Base-by-base conservation (phyloP, 1,140 invertebrate genomes). In the Agrilus planipennis region DNA sequence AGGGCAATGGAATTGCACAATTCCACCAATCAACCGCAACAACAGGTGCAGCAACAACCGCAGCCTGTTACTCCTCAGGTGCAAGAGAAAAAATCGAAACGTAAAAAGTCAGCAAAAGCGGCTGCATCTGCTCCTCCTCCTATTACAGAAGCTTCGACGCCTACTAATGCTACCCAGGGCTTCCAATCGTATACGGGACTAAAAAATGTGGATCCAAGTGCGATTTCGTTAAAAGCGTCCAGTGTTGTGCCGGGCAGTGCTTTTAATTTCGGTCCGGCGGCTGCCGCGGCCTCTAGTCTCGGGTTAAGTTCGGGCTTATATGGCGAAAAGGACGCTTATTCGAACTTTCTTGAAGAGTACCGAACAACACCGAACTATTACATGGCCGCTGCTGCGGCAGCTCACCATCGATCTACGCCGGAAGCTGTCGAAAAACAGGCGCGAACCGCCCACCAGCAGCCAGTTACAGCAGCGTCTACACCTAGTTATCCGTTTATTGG, bases 171-270 rank as follows among this genome's bases (percentile, higher is more conserved):
- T 12, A 19, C 32, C 6, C 64, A 68, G 50, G 67, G 67, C 41
- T 72, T 72, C 49, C 70, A 73, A 51, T 64, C 71, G 11, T 72
- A 70, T 41, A 61, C 67, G 1, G 69, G 67, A 1, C 50, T 69
- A 3, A 67, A 68, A 27, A 60, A 58, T 10, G 54, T 43, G 2
- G 75, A 77, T 53, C 64, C 69, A 29, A 56, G 68, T 10, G 64
- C 70, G 7, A 67, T 72, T 18, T 67, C 70, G 5, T 49, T 71
- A 11, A 75, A 73, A 42, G 74, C 74, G 22, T 57, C 71, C 1
- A 73, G 68, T 45, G 72, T 77, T 47, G 75, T 80, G 34, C 72
- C 77, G 1, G 71, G 75, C 15, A 78, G 76, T 55, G 76, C 77
- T 39, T 81, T 80, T 42, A 80, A 79, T 51, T 81, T 79, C 53